Conservation (phyloP, 2,113 vertebrate genomes). For the Pampusana beccarii region DNA sequence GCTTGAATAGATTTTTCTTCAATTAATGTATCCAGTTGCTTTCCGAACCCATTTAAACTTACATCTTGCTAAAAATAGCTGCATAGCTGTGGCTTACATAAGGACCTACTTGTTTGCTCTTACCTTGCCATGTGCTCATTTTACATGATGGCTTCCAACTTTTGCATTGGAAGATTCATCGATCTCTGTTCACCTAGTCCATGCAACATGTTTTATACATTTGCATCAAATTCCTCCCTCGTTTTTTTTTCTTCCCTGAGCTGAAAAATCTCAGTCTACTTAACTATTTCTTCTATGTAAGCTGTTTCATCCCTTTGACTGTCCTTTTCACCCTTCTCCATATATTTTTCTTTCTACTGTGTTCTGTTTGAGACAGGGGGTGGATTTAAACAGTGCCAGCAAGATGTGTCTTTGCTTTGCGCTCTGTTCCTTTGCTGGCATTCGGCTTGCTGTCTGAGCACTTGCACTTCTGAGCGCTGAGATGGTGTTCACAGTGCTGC, state of each 20-base stretch:
- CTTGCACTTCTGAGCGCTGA: neutral
- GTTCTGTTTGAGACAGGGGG: neutral
- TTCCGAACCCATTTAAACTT: conserved; percentile 12
- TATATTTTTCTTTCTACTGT: neutral
- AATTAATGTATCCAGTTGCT: neutral
- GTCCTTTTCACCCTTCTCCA: neutral
- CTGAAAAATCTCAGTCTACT: neutral
- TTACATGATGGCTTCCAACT: neutral
- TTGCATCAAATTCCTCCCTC: neutral
- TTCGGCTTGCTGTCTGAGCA: neutral
- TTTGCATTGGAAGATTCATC: neutral
- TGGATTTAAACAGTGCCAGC: neutral
- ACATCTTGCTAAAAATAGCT: neutral
- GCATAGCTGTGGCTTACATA: neutral
- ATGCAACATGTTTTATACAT: neutral
- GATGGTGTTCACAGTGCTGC: neutral
- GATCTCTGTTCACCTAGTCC: neutral
- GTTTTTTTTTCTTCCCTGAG: neutral
- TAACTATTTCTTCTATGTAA: neutral
- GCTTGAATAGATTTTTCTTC: neutral
- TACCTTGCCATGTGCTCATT: neutral
- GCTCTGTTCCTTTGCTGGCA: neutral
- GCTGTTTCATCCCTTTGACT: neutral
- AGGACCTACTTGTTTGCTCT: neutral
- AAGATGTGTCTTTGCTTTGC: neutral